Conservation (phyloP, 2,113 vertebrate genomes). For the Seriola quinqueradiata region DNA sequence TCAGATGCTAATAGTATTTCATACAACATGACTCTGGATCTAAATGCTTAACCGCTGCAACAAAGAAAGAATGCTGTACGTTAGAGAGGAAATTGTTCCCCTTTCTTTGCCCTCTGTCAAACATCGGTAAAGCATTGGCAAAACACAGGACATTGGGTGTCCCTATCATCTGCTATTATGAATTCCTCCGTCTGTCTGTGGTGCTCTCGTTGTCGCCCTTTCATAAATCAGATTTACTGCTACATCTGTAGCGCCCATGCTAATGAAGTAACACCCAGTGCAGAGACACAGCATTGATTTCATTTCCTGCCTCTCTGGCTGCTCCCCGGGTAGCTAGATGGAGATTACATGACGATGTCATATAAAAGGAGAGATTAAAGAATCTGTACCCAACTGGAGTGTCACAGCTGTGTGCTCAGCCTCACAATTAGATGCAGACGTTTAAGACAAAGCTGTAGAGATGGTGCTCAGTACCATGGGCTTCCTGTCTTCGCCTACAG, state of each 20-base stretch:
- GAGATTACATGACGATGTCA: conserved; percentile 76
- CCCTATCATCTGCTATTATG: conserved; percentile 51
- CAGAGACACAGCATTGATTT: conserved; percentile 79
- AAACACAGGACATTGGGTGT: conserved; percentile 24
- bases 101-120: conserved; percentile 21
- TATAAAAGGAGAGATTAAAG: conserved; percentile 81
- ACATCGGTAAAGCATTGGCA: conserved; percentile 45
- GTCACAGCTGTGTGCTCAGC: conserved; percentile 71
- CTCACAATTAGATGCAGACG: conserved; percentile 70
- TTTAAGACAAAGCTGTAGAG: conserved; percentile 45
- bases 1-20: background rate
- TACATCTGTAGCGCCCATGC: conserved; percentile 78
- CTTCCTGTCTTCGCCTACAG: conserved; percentile 39
- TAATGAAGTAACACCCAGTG: conserved; percentile 79
- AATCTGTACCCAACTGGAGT: conserved; percentile 68
- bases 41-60: conserved; percentile 16
- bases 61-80: background rate
- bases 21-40: conserved; percentile 5
- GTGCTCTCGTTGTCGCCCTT: conserved; percentile 51
- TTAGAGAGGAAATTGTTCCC: conserved; percentile 16
- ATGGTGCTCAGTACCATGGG: conserved; percentile 15
- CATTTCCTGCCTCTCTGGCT: conserved; percentile 79
- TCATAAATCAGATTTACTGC: conserved; percentile 82
- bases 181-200: conserved; percentile 52
- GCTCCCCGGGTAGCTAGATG: conserved; percentile 69